Evolutionary conservation across 2,113 vertebrate genomes (phyloP).

Genomic region (Myocastor coypus): DNA sequence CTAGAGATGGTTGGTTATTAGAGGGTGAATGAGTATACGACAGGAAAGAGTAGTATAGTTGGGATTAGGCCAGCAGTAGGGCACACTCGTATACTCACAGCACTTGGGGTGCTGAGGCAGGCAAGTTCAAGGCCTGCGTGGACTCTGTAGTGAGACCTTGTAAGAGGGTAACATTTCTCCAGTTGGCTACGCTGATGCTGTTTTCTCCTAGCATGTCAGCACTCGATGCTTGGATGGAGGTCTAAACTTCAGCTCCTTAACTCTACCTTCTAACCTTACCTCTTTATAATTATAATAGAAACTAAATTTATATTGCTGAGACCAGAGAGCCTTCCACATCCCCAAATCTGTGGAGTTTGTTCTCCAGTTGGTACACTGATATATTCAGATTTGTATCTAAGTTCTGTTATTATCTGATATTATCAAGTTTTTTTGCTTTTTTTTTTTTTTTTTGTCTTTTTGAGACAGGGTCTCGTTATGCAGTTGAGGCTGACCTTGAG

Average conservation of each 20-base stretch:
- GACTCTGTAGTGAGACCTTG: not conserved
- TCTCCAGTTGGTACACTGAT: not conserved
- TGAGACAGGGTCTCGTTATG: too few relatives aligned
- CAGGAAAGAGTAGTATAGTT: not conserved
- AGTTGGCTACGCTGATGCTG: not conserved
- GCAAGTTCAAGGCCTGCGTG: not conserved
- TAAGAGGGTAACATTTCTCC: not conserved
- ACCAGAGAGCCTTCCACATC: not conserved
- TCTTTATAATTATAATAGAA: too few relatives aligned
- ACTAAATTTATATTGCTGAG: not conserved
- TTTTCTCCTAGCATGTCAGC: not conserved
- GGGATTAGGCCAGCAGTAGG: not conserved
- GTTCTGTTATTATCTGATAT: constrained; percentile 13
- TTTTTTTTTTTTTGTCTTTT: too few relatives aligned
- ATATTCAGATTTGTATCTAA: constrained; percentile 15
- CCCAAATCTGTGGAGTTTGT: not conserved
- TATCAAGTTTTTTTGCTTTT: too few relatives aligned
- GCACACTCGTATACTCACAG: not conserved
- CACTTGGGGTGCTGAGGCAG: not conserved
- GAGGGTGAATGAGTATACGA: not conserved
- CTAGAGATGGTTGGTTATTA: not conserved
- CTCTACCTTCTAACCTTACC: not conserved
- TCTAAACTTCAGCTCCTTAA: constrained; percentile 2
- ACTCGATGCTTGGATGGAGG: not conserved
- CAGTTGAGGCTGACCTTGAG: too few relatives aligned